Base-by-base conservation (phyloP, 2,888 invertebrate genomes). In the Apodemia hepburni region DNA sequence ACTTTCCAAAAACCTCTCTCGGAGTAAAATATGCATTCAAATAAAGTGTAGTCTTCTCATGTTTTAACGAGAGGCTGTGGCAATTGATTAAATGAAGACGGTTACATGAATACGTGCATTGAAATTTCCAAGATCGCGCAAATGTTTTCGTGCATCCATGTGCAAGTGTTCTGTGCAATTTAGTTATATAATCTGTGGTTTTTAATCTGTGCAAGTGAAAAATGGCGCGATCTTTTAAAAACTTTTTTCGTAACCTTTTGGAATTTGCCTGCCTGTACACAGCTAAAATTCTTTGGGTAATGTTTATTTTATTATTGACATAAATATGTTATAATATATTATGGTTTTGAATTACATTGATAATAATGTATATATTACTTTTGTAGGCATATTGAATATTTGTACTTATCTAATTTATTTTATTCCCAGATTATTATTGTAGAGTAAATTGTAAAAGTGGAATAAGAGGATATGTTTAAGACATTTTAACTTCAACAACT, bases 1-100 rank as follows among this genome's bases (percentile, higher is more conserved):
- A 87, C 88, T 89, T 90, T 89, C 89, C 82, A 90, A 90, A 90
- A 87, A 81, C 78, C 81, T 80, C 82, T 77, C 76, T 69, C 75
- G 71, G 71, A 71, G 77, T 73, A 74, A 74, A 77, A 73, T 77
- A 75, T 75, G 72, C 75, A 68, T 67, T 63, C 70, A 59, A 35
- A 33, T 58, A 62, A 47, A 62, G 33, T 62, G 47, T 58, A 49
- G 62, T 62, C 58, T 62, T 58, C 58, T 57, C 54, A 57, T 57
- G 57, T 54, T 57, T n/a, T 27, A 22, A 54, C 57, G 27, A 57
- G 57, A 57, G 57, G 57, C 29, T 29, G 27, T 29, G 27, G 15
- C 57, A 57, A 57, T 57, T 57, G 57, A 57, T 57, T 57, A 57
- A 57, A 57, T 57, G 29, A 57, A 57, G 57, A 57, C 57, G 57